Base-by-base conservation (phyloP, 2,888 invertebrate species). In the Thalpophila matura region DNA sequence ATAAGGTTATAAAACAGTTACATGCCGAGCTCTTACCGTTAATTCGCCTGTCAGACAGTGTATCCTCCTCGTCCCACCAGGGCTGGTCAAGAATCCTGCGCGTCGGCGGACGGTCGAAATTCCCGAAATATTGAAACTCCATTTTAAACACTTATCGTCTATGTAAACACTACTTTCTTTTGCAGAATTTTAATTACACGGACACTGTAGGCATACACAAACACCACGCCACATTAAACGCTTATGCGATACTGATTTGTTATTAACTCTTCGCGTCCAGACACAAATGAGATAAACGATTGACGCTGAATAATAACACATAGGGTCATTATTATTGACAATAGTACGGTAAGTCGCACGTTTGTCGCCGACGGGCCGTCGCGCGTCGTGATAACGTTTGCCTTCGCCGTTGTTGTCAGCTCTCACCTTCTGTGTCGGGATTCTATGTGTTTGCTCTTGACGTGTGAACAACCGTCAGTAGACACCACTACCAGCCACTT, bases 11-110 rank as follows among this genome's bases (percentile, higher is more conserved):
- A n/a, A 38, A 29, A 50, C 33, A 51, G 40, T 66, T 55, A 47
- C 35, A 16, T 18, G 20, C 14, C 37, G 33, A 3, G 38, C n/a
- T 50, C 89, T 91, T 88, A 94, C 94, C 94, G 82, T 93, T 89
- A 43, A 91, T 84, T 38, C 87, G 89, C 69, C 94, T 86, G 82
- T 94, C 93, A 12, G 93, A 91, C 14, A 94, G 87, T 2, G 87
- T 94, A 66, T 94, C 94, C 61, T 94, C 94, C 74, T 95, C 94
- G 33, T 95, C 94, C 94, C 94, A 94, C 88, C 92, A 89, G 1
- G 94, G 94, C 60, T 90, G 90, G 18, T 94, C 94, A 35, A 87
- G 86, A 38, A 88, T 79, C 68, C 91, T 82, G 37, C 90, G 87
- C 49, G 82, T 81, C 47, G 88, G 82, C 38, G 85, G 81, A 10